Evolutionary conservation across 1,140 invertebrate species (phyloP), one percentile per base, ranked within the genome.

Genomic region (Lutraria rhynchaena): DNA sequence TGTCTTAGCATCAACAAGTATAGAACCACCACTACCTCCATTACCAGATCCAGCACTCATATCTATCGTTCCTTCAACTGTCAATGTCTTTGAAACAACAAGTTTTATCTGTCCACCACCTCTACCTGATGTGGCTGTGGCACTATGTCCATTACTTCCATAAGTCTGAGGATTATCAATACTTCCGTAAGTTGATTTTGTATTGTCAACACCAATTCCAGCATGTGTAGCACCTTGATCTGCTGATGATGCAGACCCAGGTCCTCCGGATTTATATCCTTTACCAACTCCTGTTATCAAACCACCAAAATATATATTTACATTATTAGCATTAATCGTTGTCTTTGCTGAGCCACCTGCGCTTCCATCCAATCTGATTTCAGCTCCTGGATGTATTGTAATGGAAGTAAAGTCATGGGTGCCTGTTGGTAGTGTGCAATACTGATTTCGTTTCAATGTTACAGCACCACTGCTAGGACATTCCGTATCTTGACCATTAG

Each of bases 61-160:
- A 33, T 89, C 83, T 41, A 89, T 86, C 7, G 82, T 63, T 19
- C 88, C 88, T 81, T 89, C 83, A 65, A 87, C 53, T 17, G 24
- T 75, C 1, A 86, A 24, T 11, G 13, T 74, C 15, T 55, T 51
- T 22, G 70, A 33, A 0, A 75, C 71, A 3, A 65, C 29, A 13
- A 89, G 57, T 24, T 87, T 78, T 29, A 89, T 65, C 71, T 89
- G 88, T 17, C 87, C 87, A 27, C 88, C 88, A 53, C 88, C 88
- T 31, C 83, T 51, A 13, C 86, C 87, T 24, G 53, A 46, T n/a
- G 51, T 29, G 0, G 65, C 27, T 27, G 80, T 69, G 11, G 85
- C 85, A 49, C 80, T 71, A 51, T 70, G 76, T 24, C 87, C 88
- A 85, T 81, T 89, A 58, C 88, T 87, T n/a, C 88, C 88, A 73